Percentiles rank a stretch among this genome's conserved stretches.
Conservation (phyloP, 2,113 vertebrate species). For the Rhadina sibilatrix region DNA sequence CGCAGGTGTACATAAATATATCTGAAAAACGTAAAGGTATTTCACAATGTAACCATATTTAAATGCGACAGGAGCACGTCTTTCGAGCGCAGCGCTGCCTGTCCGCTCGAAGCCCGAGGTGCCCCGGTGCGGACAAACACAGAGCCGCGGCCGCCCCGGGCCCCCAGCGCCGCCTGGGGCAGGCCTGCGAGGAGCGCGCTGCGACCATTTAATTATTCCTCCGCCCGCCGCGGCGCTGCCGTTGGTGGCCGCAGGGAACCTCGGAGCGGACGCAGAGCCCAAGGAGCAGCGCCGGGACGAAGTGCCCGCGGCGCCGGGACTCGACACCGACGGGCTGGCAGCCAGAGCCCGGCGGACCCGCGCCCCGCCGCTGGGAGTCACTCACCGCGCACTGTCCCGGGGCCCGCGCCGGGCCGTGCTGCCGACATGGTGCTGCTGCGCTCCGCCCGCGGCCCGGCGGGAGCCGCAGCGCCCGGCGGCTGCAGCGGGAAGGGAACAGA, state of each 20-base stretch:
- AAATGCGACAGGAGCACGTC: rapidly evolving
- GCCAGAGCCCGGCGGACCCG: rapidly evolving
- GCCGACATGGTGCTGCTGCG: not conserved
- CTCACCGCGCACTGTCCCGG: not conserved
- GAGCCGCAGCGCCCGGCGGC: not conserved
- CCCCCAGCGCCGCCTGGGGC: rapidly evolving
- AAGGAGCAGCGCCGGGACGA: rapidly evolving
- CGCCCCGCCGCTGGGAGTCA: not conserved
- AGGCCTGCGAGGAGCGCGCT: not conserved
- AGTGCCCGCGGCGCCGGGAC: not conserved
- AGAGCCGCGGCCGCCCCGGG: rapidly evolving
- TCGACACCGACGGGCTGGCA: not conserved
- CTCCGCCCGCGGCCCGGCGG: not conserved
- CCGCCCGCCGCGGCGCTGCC: not conserved
- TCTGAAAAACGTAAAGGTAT: rapidly evolving
- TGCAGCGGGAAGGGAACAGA: not conserved
- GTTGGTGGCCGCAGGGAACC: rapidly evolving
- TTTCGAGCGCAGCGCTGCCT: rapidly evolving
- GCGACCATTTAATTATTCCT: too few species aligned
- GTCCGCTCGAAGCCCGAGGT: rapidly evolving
- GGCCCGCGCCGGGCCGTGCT: not conserved
- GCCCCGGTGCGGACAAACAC: rapidly evolving
- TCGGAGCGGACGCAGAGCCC: not conserved
- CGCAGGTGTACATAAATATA: rapidly evolving
- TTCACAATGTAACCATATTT: rapidly evolving